These are phyloP conservation scores for Erebia aethiops DNA, from an alignment of 2,888 invertebrate species.

Conservation along the genomic window DNA sequence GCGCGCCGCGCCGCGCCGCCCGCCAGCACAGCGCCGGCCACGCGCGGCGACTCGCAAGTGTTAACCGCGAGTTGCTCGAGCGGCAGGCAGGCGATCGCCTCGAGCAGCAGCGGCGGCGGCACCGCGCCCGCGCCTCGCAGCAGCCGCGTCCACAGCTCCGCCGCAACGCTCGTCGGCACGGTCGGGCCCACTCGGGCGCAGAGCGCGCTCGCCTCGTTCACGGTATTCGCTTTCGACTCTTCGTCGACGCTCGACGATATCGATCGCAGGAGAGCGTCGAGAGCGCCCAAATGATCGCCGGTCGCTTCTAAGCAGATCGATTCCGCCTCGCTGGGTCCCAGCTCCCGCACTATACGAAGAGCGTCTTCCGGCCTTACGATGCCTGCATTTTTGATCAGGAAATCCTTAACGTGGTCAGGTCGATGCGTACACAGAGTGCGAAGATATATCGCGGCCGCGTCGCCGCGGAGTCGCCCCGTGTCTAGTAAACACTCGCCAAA, in stretches of 20 bases:
- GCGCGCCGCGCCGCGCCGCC: constrained; percentile 46
- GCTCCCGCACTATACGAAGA: constrained; percentile 57
- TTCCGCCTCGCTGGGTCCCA: constrained; percentile 61
- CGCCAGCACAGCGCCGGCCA: constrained; percentile 54
- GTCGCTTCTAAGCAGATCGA: constrained; percentile 68
- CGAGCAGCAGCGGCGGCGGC: constrained; percentile 59
- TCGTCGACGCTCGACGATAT: constrained; percentile 45
- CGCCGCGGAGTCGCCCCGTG: constrained; percentile 55
- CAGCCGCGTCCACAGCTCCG: constrained; percentile 61
- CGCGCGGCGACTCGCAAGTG: constrained; percentile 51
- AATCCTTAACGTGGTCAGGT: constrained; percentile 56
- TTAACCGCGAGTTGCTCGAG: constrained; percentile 53
- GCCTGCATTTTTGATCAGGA: constrained; percentile 60
- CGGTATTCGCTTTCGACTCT: constrained; percentile 43
- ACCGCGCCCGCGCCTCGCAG: constrained; percentile 51
- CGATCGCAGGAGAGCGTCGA: constrained; percentile 59
- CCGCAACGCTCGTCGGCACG: constrained; percentile 53
- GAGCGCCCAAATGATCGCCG: constrained; percentile 68
- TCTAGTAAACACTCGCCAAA: constrained; percentile 60
- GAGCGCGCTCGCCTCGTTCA: constrained; percentile 57
- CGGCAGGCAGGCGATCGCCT: constrained; percentile 64
- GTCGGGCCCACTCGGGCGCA: constrained; percentile 60
- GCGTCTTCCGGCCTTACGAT: constrained; percentile 71
- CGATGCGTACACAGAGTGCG: constrained; percentile 57
- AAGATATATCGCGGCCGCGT: constrained; percentile 59